Evolutionary conservation across 35 echinoderm and acorn worm genomes (phyloP).

Genomic region (Chiridota heheva): DNA sequence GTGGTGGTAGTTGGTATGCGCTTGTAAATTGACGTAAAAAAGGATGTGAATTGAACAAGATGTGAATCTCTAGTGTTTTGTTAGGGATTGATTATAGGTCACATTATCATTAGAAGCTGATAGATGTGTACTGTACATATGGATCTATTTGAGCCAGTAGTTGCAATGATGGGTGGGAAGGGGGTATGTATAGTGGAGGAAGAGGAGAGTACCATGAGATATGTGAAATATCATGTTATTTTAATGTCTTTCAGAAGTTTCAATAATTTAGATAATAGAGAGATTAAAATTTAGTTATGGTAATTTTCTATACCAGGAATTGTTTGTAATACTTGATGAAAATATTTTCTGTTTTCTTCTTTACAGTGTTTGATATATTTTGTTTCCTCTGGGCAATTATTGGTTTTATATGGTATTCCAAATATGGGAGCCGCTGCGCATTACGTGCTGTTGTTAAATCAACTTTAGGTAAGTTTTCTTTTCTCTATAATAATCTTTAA

Average conservation of each 20-base stretch:
- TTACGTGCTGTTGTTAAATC: conserved; percentile 35
- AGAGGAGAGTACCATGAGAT: neutral
- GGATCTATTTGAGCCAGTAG: neutral
- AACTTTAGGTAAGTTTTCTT: conserved; percentile 65
- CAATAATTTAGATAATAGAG: too few relatives aligned
- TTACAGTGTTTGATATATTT: conserved; percentile 51
- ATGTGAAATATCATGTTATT: neutral
- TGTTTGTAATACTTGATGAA: too few relatives aligned
- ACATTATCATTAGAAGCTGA: too few relatives aligned
- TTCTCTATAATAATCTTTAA: too few relatives aligned
- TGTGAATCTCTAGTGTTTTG: too few relatives aligned
- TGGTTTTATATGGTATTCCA: conserved; percentile 49
- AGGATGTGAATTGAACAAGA: too few relatives aligned
- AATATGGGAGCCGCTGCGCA: conserved; percentile 30
- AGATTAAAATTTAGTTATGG: too few relatives aligned
- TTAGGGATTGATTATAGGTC: too few relatives aligned
- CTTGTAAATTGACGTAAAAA: too few relatives aligned
- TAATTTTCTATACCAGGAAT: too few relatives aligned
- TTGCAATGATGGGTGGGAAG: neutral
- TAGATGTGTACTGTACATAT: too few relatives aligned
- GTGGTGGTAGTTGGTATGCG: too few relatives aligned
- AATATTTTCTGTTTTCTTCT: neutral
- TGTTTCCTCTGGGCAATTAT: conserved; percentile 58
- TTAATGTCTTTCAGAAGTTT: neutral
- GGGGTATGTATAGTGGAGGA: neutral